phyloP scores from a whole-genome alignment of 2,888 invertebrate species.

The Hesperia comma region DNA sequence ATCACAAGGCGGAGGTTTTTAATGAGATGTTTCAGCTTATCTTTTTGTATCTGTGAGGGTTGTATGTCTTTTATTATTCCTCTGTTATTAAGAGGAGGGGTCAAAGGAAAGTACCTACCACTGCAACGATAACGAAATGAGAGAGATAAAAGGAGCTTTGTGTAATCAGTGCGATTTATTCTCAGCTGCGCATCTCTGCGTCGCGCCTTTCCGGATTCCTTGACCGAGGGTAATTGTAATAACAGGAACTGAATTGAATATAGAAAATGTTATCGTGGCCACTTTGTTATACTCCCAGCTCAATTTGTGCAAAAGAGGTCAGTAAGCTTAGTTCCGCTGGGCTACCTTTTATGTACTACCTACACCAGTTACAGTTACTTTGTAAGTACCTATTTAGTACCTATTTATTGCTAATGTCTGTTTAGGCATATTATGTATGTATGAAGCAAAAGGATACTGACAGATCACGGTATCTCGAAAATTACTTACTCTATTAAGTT shows the following conservation, averaged over 20 bases:
- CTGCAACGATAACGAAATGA: conserved; percentile 77
- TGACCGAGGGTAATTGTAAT: conserved; percentile 49
- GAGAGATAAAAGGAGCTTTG: conserved; percentile 74
- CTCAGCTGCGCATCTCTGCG: conserved; percentile 52
- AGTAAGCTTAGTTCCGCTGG: no score
- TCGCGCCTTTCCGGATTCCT: conserved; percentile 46
- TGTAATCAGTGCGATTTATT: conserved; percentile 79
- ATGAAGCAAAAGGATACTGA: no score
- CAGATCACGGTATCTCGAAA: no score
- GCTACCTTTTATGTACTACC: no score
- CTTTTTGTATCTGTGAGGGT: conserved; percentile 35
- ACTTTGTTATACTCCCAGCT: neutral
- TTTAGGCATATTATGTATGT: no score
- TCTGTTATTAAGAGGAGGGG: conserved; percentile 47
- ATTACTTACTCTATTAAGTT: no score
- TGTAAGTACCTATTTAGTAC: no score
- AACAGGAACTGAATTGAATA: conserved; percentile 29
- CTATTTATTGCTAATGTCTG: no score
- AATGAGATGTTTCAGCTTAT: conserved; percentile 27
- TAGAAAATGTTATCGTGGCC: neutral
- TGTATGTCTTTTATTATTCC: conserved; percentile 39
- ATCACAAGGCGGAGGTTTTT: conserved; percentile 29
- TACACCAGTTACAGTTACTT: no score
- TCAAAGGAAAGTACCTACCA: conserved; percentile 60
- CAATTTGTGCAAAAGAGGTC: no score